Evolutionary conservation across 2,797 vertebrate genomes (phyloP).

Genomic region (Thamnophis elegans): DNA sequence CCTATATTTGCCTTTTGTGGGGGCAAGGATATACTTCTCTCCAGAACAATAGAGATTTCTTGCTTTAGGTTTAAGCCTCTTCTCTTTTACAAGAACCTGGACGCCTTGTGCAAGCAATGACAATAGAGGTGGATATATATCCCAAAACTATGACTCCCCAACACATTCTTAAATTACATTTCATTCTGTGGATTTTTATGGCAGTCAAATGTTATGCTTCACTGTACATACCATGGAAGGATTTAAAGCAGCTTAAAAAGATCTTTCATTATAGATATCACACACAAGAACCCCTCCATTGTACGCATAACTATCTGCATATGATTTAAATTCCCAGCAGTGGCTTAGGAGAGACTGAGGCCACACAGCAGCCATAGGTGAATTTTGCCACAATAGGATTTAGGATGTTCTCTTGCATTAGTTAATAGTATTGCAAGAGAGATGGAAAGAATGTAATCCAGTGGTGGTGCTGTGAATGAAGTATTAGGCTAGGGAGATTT

Average conservation of each 20-base stretch:
- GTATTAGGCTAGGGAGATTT: background rate
- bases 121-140: background rate
- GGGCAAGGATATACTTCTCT: background rate
- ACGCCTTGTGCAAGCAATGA: background rate
- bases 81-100: background rate
- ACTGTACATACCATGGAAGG: background rate
- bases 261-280: background rate
- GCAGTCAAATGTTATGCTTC: background rate
- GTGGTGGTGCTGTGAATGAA: background rate
- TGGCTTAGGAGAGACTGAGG: background rate
- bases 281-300: background rate
- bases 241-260: background rate
- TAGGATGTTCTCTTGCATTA: background rate
- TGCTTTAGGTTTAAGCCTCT: background rate
- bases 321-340: background rate
- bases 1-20: background rate
- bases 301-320: background rate
- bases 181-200: background rate
- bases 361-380: background rate
- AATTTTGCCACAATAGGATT: background rate
- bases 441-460: background rate
- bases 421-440: background rate
- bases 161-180: background rate
- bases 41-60: constrained; percentile 2
- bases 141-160: background rate